Conservation (phyloP, 2,113 vertebrate genomes). For the Petaurus breviceps region DNA sequence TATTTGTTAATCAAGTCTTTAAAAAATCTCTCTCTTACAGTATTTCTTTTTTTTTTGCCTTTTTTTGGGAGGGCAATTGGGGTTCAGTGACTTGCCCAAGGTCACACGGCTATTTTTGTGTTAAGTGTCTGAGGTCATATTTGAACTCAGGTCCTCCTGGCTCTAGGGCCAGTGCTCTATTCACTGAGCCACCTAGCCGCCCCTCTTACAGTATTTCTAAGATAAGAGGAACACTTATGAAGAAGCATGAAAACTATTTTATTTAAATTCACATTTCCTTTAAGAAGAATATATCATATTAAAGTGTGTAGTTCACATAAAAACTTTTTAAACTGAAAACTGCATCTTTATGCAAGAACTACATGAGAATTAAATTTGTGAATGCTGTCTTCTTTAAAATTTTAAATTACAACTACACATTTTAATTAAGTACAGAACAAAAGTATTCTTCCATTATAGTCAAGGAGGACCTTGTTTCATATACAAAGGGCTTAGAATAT, state of each 20-base stretch:
- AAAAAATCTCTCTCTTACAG: neutral
- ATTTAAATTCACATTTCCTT: neutral
- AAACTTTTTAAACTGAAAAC: slow-evolving; percentile 46
- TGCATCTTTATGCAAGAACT: slow-evolving; percentile 11
- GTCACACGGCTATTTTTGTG: too few relatives aligned
- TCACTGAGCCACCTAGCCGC: too few relatives aligned
- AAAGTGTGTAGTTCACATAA: neutral
- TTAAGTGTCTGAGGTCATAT: too few relatives aligned
- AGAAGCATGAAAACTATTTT: slow-evolving; percentile 38
- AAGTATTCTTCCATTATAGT: slow-evolving; percentile 53
- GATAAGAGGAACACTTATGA: slow-evolving; percentile 27
- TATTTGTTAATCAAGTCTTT: slow-evolving; percentile 46
- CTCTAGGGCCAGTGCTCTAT: too few relatives aligned
- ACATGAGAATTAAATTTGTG: slow-evolving; percentile 35
- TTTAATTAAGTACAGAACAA: slow-evolving; percentile 62
- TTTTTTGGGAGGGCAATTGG: too few relatives aligned
- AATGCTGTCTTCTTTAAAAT: slow-evolving; percentile 55
- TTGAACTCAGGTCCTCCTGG: too few relatives aligned
- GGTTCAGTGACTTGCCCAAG: too few relatives aligned
- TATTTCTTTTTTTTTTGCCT: too few relatives aligned
- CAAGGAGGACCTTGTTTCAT: slow-evolving; percentile 25
- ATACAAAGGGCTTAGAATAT: slow-evolving; percentile 27
- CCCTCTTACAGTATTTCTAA: slow-evolving; percentile 30
- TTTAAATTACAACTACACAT: slow-evolving; percentile 52
- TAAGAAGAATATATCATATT: neutral